Conservation (phyloP, 2,888 invertebrate genomes). For the Lapara coniferarum region DNA sequence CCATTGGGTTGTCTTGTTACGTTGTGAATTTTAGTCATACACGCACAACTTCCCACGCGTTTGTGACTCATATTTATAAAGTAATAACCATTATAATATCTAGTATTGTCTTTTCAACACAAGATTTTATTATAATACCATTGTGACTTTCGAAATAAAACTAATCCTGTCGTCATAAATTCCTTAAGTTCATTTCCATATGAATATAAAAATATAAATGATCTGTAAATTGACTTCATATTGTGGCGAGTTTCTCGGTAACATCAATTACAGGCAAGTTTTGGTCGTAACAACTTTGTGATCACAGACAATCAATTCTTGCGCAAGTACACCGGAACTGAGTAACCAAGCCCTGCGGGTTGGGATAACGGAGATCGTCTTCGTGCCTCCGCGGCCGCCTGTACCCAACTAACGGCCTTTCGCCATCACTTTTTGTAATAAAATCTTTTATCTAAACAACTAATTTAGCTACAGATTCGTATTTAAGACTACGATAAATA, state of each 20-base stretch:
- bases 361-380: slow-evolving; percentile 42
- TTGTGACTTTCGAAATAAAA: slow-evolving; percentile 3
- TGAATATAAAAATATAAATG: background rate
- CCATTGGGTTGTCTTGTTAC: slow-evolving; percentile 10
- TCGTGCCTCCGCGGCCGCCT: slow-evolving; percentile 34
- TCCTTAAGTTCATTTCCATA: background rate
- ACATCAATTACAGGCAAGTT: slow-evolving; percentile 24
- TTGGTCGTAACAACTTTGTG: slow-evolving; percentile 40
- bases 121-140: slow-evolving; percentile 6
- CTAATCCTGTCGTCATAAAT: background rate
- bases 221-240: background rate
- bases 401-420: slow-evolving; percentile 31
- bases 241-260: slow-evolving; percentile 3
- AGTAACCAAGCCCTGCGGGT: slow-evolving; percentile 42
- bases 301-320: slow-evolving; percentile 46
- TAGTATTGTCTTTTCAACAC: slow-evolving; percentile 9
- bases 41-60: slow-evolving; percentile 18
- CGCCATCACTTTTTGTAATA: slow-evolving; percentile 20
- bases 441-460: too few relatives aligned
- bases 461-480: too few relatives aligned
- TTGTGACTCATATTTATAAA: slow-evolving; percentile 21
- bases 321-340: slow-evolving; percentile 41
- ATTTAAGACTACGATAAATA: background rate
- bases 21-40: slow-evolving; percentile 20
- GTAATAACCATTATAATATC: slow-evolving; percentile 14